Conservation (phyloP, 37 sponge, comb jelly and placozoan genomes). For the Ianthella basta region DNA sequence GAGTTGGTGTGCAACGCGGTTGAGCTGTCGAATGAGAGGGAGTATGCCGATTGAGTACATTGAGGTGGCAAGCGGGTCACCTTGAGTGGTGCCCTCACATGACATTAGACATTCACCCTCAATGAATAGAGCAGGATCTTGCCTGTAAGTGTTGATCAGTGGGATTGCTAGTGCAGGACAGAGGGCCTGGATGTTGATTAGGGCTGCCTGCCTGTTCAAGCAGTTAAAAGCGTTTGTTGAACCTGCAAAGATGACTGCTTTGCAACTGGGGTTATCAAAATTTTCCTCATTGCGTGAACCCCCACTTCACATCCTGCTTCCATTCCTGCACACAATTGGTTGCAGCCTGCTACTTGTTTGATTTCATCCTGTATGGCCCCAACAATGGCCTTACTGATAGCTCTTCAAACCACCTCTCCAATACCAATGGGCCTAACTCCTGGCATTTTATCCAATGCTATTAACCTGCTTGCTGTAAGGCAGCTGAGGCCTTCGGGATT, state of each 20-base stretch:
- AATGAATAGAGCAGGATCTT: not conserved
- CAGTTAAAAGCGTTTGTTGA: not conserved
- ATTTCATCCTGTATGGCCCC: slow-evolving; percentile 9
- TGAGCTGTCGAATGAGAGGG: slow-evolving; percentile 8
- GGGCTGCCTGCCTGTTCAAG: not conserved
- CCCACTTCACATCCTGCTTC: slow-evolving; percentile 21
- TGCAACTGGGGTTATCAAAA: not conserved
- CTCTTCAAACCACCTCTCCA: not conserved
- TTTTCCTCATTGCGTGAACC: not conserved
- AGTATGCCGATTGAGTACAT: too few relatives aligned
- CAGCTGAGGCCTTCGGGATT: not conserved
- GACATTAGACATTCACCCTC: slow-evolving; percentile 2
- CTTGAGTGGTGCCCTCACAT: slow-evolving; percentile 11
- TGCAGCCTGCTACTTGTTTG: slow-evolving; percentile 4
- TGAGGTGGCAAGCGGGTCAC: too few relatives aligned
- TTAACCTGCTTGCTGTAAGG: slow-evolving; percentile 8
- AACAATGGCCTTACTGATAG: not conserved
- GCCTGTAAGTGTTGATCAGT: not conserved
- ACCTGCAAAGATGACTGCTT: not conserved
- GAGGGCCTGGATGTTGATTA: not conserved
- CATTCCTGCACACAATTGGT: not conserved
- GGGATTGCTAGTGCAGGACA: not conserved
- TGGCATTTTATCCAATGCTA: too few relatives aligned
- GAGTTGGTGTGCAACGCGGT: slow-evolving; percentile 3
- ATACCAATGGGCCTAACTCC: slow-evolving; percentile 3